phyloP scores from a whole-genome alignment of 2,888 invertebrate genomes.

The Xanthia togata region DNA sequence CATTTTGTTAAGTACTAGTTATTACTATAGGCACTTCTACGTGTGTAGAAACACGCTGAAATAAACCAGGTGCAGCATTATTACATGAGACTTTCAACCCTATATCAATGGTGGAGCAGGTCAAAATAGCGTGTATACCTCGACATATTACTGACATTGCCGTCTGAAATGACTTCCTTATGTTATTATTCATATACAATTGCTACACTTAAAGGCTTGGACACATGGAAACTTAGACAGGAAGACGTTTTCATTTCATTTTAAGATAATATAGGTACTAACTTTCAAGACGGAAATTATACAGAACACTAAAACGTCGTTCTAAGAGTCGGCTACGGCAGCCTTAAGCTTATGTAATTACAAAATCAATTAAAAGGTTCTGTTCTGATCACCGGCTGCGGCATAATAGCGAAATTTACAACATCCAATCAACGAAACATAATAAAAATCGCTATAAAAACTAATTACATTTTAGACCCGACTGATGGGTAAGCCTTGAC shows the following conservation, averaged over 20 bases:
- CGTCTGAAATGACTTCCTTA: slow-evolving; percentile 58
- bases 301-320: background rate
- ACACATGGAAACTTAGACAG: slow-evolving; percentile 21
- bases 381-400: slow-evolving; percentile 57
- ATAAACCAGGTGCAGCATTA: slow-evolving; percentile 40
- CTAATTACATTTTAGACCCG: slow-evolving; percentile 63
- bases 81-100: slow-evolving; percentile 45
- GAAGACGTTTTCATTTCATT: slow-evolving; percentile 21
- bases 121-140: slow-evolving; percentile 37
- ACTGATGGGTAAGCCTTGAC: slow-evolving; percentile 61
- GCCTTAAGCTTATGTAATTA: slow-evolving; percentile 51
- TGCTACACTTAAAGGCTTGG: slow-evolving; percentile 39
- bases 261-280: background rate
- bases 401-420: slow-evolving; percentile 68
- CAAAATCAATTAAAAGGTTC: slow-evolving; percentile 60
- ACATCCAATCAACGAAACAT: slow-evolving; percentile 68
- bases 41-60: slow-evolving; percentile 51
- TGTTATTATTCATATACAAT: slow-evolving; percentile 53
- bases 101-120: slow-evolving; percentile 26
- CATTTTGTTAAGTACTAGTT: slow-evolving; percentile 44
- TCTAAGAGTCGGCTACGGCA: background rate
- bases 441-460: slow-evolving; percentile 71
- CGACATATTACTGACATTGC: slow-evolving; percentile 51
- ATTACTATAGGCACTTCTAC: slow-evolving; percentile 46
- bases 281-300: slow-evolving; percentile 13